Percentiles rank a stretch among this genome's conserved stretches.
These are phyloP conservation scores for Ciconia maguari DNA, from an alignment of 2,113 vertebrate genomes.

Conservation along the genomic window DNA sequence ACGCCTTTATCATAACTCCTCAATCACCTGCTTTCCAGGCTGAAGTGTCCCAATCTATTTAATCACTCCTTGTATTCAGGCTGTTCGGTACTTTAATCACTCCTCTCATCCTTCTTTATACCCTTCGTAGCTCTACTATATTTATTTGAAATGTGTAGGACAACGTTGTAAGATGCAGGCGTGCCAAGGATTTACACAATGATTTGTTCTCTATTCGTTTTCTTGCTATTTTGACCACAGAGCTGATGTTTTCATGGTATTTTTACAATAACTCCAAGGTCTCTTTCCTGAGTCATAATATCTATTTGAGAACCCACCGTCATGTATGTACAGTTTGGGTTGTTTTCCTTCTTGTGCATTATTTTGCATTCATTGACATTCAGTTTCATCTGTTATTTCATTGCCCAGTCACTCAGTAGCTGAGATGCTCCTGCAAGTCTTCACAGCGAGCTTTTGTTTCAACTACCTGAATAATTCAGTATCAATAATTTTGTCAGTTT, in stretches of 20 bases:
- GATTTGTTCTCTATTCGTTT: not conserved
- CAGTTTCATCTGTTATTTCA: not conserved
- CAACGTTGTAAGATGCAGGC: not conserved
- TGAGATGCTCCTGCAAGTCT: not conserved
- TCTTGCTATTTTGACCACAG: not conserved
- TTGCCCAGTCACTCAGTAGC: not conserved
- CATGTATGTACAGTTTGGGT: not conserved
- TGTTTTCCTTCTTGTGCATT: not conserved
- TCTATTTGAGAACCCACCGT: not conserved
- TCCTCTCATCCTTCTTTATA: not conserved
- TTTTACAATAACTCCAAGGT: slow-evolving; percentile 16
- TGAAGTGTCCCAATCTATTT: slow-evolving; percentile 7
- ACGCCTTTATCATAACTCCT: not conserved
- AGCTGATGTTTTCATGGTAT: not conserved
- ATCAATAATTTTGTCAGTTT: not conserved
- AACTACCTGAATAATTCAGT: not conserved
- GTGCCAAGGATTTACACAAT: not conserved
- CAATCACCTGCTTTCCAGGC: not conserved
- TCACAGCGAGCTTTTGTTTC: not conserved
- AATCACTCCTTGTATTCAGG: not conserved
- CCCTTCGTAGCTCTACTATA: not conserved
- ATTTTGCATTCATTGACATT: slow-evolving; percentile 12
- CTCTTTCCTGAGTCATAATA: not conserved
- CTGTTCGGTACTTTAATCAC: not conserved
- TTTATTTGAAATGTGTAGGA: not conserved